phyloP scores from a whole-genome alignment of 2,888 invertebrate genomes.

The Onchidella celtica region DNA sequence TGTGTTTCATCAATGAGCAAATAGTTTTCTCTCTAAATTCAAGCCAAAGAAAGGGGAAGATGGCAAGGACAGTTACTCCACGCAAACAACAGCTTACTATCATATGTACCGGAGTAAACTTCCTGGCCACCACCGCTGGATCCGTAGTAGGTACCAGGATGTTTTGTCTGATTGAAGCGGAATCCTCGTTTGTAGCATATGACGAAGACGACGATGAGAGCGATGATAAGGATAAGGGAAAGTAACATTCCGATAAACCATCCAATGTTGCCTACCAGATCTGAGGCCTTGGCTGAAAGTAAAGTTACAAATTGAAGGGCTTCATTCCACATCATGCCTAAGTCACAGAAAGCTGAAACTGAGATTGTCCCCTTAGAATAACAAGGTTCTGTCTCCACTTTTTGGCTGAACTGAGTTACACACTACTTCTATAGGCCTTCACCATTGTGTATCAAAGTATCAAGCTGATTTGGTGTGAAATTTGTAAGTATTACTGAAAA shows the following conservation, averaged over 20 bases:
- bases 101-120: conserved; percentile 55
- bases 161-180: conserved; percentile 41
- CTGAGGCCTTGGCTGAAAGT: conserved; percentile 66
- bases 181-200: conserved; percentile 51
- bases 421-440: no score
- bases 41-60: conserved; percentile 29
- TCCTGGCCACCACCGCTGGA: conserved; percentile 42
- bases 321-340: no score
- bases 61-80: conserved; percentile 12
- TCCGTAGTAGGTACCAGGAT: conserved; percentile 25
- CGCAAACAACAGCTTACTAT: conserved; percentile 53
- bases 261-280: conserved; percentile 76
- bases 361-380: no score
- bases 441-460: no score
- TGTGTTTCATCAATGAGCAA: conserved; percentile 18
- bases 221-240: conserved; percentile 75
- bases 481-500: no score
- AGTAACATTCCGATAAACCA: conserved; percentile 80
- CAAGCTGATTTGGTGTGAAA: no score
- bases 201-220: conserved; percentile 72
- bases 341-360: no score
- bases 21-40: background rate
- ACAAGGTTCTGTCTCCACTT: no score
- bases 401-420: no score
- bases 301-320: background rate